Conservation (phyloP, 2,888 invertebrate species). For the Dastarcus helophoroides region DNA sequence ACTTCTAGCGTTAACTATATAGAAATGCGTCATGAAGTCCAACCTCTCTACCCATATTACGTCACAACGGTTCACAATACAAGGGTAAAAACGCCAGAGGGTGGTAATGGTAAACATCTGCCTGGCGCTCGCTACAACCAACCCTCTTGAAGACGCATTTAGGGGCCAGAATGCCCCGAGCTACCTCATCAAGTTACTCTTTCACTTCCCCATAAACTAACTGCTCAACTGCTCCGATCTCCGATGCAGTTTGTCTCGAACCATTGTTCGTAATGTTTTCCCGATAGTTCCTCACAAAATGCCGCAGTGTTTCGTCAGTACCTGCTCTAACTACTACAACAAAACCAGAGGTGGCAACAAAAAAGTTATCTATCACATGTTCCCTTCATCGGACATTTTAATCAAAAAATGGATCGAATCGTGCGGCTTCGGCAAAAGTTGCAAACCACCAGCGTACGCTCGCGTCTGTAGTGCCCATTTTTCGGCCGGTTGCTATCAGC, state of each 20-base stretch:
- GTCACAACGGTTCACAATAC: conserved; percentile 10
- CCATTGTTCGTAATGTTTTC: background rate
- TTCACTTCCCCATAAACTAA: too few species aligned
- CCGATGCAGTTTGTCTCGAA: too few species aligned
- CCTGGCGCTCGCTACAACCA: background rate
- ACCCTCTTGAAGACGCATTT: conserved; percentile 4
- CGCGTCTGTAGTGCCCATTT: conserved; percentile 44
- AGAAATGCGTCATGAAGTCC: too few species aligned
- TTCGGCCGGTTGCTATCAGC: conserved; percentile 40
- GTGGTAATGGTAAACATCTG: conserved; percentile 1
- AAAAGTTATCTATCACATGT: conserved; percentile 41
- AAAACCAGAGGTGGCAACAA: conserved; percentile 37
- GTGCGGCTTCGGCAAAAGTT: conserved; percentile 30
- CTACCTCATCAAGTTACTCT: background rate
- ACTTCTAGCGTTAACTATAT: too few species aligned
- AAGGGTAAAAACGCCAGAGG: conserved; percentile 6
- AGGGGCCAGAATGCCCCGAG: conserved; percentile 6
- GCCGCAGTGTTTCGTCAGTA: conserved; percentile 44
- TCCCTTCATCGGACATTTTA: conserved; percentile 39
- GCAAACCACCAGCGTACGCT: conserved; percentile 32
- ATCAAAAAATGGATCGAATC: conserved; percentile 38
- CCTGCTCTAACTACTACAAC: conserved; percentile 43
- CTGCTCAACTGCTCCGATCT: too few species aligned
- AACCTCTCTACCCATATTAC: too few species aligned
- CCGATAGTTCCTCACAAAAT: conserved; percentile 24